A percentile compares a stretch with the other conserved stretches of the same genome.
Conservation (phyloP, 23 tunicate genomes). For the Styela clava region DNA sequence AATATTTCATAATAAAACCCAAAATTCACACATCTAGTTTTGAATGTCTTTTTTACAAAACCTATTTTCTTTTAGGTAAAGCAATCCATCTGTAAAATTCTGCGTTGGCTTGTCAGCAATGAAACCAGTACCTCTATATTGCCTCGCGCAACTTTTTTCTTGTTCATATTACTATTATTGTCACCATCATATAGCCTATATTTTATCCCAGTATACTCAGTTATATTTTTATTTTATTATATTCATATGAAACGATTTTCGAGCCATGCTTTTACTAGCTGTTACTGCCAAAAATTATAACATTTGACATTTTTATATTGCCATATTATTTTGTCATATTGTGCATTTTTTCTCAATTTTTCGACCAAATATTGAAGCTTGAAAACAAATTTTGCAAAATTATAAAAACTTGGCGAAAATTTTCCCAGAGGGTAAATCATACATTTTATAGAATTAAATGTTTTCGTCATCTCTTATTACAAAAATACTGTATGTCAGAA, state of each 20-base stretch:
- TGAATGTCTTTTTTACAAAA: too few species aligned
- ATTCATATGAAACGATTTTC: neutral
- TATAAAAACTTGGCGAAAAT: too few species aligned
- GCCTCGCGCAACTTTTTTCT: too few species aligned
- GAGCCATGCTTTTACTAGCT: neutral
- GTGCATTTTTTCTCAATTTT: neutral
- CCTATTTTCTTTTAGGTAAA: constrained; percentile 24
- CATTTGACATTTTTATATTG: neutral
- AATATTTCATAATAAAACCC: too few species aligned
- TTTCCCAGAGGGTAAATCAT: too few species aligned
- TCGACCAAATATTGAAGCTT: too few species aligned
- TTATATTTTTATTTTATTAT: neutral
- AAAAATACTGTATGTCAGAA: too few species aligned
- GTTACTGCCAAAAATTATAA: neutral
- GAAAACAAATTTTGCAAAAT: too few species aligned
- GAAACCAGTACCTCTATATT: neutral
- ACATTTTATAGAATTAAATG: too few species aligned
- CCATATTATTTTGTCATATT: neutral
- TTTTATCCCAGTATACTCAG: neutral
- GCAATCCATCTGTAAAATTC: constrained; percentile 24
- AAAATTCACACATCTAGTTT: too few species aligned
- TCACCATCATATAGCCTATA: neutral
- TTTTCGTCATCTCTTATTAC: too few species aligned
- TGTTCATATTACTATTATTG: too few species aligned
- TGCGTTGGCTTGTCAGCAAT: neutral